Evolutionary conservation across 2,797 vertebrate genomes (phyloP), one percentile per base, ranked within the genome.

Genomic region (Channallabes apus): DNA sequence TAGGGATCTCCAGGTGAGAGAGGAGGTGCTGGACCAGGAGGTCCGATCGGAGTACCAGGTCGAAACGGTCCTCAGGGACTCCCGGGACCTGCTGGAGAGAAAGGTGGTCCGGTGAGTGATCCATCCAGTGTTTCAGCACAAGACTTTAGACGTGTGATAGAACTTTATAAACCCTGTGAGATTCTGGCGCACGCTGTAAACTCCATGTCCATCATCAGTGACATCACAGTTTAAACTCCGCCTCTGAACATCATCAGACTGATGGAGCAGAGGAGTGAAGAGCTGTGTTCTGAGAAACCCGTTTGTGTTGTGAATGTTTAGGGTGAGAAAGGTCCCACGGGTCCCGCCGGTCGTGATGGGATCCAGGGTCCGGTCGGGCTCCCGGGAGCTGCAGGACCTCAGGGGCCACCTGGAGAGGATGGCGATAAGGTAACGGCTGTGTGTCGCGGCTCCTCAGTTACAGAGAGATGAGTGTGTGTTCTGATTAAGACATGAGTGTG

Each of bases 261-360:
- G 22, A 46, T 72, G 41, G 38, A 51, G 24, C 18, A 24, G 20
- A 24, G 29, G 24, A 61, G 17, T 61, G 7, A 61, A 15, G 18
- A 9, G 0, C 11, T 14, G 71, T 73, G 69, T 72, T 38, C 67
- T 71, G 68, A 38, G 12, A 6, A 1, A 12, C 18, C 46, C 6
- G 62, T n/a, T 6, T 64, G 17, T 84, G 17, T 84, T 69, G 15
- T 80, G 65, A 84, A 29, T 59, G 18, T 91, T 71, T 79, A 99
- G 98, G 98, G 98, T 91, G 98, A 99, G 92, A 99, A 99, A 96
- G 98, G 98, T 88, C 97, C 97, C 41, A 93, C 97, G 83, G 98
- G 98, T 77, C 98, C 98, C 0, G 97, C 98, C 41, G 98, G 98
- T 38, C 96, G 98, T 83, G 98, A 99, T 87, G 98, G 98, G 54